Evolutionary conservation across 92 coral and sea anemone species (phyloP), one percentile per base, ranked within the genome.

Genomic region (Anthopleura xanthogrammica): DNA sequence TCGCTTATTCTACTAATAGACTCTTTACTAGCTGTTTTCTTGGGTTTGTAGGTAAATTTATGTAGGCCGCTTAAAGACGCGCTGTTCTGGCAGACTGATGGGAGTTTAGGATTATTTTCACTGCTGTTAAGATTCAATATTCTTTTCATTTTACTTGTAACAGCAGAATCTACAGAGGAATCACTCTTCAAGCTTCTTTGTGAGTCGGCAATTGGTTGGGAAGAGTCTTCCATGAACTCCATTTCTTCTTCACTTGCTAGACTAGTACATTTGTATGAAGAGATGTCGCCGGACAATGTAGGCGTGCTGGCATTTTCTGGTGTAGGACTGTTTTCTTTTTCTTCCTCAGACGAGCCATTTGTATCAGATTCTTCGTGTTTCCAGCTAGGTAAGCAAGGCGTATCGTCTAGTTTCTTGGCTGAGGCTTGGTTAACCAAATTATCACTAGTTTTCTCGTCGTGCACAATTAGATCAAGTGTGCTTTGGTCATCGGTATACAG

Each of bases 251-350:
- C 16, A 2, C 12, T 62, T n/a, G n/a, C 36, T 23, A 20, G 64
- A 19, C 64, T 62, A 5, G 5, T 11, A 62, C 11, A 62, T 5
- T n/a, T 19, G 70, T 20, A 62, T 23, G 70, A 4, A 62, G 70
- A 62, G 29, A 3, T 62, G 14, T 62, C 29, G 29, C 64, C 16
- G n/a, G 64, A 5, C 19, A 19, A 58, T 4, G n/a, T 58, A 2
- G 9, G 12, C 29, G 70, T 36, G 29, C 29, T 20, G 29, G 11
- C 29, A 62, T 20, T 62, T 62, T 41, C 79, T 46, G 10, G 74
- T 22, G 60, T 62, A 20, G 75, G 83, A 66, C 76, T 80, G 65
- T 80, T 80, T 64, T 80, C 83, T n/a, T 80, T 80, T 46, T 79
- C 76, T 1, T 57, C 83, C 23, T 62, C 83, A 58, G 48, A 60